Percentiles rank a stretch among this genome's conserved stretches.
Conservation (phyloP, 2,797 vertebrate genomes). For the Tragopan temminckii region DNA sequence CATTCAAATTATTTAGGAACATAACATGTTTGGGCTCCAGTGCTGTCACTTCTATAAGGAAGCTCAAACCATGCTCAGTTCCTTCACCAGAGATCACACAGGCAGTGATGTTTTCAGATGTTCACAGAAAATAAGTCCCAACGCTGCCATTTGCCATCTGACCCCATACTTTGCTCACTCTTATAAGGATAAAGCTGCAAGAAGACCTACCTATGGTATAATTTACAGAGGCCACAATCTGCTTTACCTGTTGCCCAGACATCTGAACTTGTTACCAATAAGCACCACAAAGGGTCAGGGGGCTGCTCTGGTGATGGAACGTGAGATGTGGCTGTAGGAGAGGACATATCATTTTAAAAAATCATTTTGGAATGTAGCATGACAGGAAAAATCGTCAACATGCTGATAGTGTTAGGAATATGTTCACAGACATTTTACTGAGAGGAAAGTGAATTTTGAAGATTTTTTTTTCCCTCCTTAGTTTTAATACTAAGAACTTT, state of each 20-base stretch:
- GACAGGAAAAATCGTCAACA: not conserved
- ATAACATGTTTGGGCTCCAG: not conserved
- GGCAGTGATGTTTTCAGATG: not conserved
- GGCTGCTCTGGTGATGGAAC: not conserved
- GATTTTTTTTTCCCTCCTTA: not conserved
- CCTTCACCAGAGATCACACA: not conserved
- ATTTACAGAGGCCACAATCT: not conserved
- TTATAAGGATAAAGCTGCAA: not conserved
- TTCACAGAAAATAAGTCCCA: not conserved
- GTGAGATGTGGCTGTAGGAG: not conserved
- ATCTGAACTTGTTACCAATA: not conserved
- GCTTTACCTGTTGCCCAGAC: not conserved
- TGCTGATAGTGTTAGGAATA: not conserved
- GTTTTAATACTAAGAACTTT: not conserved
- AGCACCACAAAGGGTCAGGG: not conserved
- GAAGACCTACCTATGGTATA: not conserved
- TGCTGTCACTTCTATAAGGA: not conserved
- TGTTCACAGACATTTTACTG: not conserved
- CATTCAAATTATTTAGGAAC: not conserved
- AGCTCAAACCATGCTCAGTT: accelerated
- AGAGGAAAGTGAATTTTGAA: not conserved
- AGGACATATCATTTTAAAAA: not conserved
- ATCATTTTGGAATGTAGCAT: not conserved
- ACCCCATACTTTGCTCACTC: not conserved
- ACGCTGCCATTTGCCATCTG: not conserved